Evolutionary conservation across 2,113 vertebrate genomes (phyloP), one percentile per base, ranked within the genome.

Genomic region (Corydoras sp.): DNA sequence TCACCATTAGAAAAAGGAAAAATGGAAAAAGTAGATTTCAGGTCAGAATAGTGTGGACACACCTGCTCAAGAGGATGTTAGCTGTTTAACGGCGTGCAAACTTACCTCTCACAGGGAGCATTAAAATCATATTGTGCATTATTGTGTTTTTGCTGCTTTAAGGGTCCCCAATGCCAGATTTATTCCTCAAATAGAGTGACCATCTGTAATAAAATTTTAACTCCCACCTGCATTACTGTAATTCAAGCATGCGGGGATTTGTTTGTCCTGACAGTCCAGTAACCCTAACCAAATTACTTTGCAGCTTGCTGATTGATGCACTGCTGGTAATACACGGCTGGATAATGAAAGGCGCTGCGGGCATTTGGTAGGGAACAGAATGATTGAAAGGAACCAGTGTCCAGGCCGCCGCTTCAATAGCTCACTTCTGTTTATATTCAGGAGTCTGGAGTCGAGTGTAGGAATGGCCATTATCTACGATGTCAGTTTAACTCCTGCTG

Each of bases 401-500:
- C 30, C 63, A 6, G 54, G 10, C 69, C 43, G 5, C 15, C 62
- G 18, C 50, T 72, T 72, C 71, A 65, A 68, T 77, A 68, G 65
- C 72, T 65, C 68, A 56, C 72, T 53, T 71, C 72, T 30, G 73
- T 77, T 72, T 74, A 74, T 65, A 69, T 69, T 80, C 66, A 71
- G 69, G 63, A 29, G 24, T 29, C 49, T 66, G 75, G 51, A 73
- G 31, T 53, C 4, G 32, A 62, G 71, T 69, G 67, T 51, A 71
- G 77, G 66, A 58, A 62, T 62, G 55, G 14, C 66, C 54, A 58
- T 81, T 81, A 81, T 83, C 81, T 80, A 81, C 72, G 75, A 71
- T 83, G 80, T 81, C 82, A 73, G 75, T 81, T 80, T 77, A 78
- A 79, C 64, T 71, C 72, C 68, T 43, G 50, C 31, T 58, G 35